Evolutionary conservation across 2,888 invertebrate genomes (phyloP).

Genomic region (Chesias legatella): DNA sequence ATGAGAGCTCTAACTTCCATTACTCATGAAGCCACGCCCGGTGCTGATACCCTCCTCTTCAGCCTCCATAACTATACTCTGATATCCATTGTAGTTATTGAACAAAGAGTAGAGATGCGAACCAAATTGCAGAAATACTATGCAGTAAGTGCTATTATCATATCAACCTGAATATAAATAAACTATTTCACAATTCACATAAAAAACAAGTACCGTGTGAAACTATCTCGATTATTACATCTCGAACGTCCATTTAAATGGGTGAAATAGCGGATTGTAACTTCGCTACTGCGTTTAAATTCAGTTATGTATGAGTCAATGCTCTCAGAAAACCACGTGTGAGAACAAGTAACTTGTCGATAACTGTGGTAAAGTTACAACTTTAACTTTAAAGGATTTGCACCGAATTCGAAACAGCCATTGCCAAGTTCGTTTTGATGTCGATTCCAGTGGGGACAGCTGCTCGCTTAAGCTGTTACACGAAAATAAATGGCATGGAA

Average conservation of each 20-base stretch:
- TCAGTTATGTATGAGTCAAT: constrained; percentile 20
- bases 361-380: constrained; percentile 37
- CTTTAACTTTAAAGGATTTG: constrained; percentile 39
- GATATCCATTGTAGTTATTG: constrained; percentile 23
- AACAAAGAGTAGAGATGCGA: constrained; percentile 25
- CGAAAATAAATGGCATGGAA: constrained; percentile 26
- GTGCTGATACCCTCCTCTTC: constrained; percentile 62
- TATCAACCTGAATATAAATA: constrained; percentile 18
- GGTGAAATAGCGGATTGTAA: constrained; percentile 22
- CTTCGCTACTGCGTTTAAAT: constrained; percentile 25
- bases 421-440: constrained; percentile 28
- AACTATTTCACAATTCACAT: constrained; percentile 19
- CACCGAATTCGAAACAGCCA: constrained; percentile 37
- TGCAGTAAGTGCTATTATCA: constrained; percentile 12
- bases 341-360: constrained; percentile 35
- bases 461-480: constrained; percentile 22
- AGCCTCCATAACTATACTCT: constrained; percentile 42
- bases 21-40: constrained; percentile 73
- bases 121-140: constrained; percentile 22
- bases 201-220: constrained; percentile 20
- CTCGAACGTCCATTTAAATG: constrained; percentile 16
- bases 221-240: constrained; percentile 21
- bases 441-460: constrained; percentile 26
- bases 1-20: constrained; percentile 73
- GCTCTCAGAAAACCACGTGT: constrained; percentile 23